Base-by-base conservation (phyloP, 1,140 invertebrate genomes). In the Archivesica marissinica region DNA sequence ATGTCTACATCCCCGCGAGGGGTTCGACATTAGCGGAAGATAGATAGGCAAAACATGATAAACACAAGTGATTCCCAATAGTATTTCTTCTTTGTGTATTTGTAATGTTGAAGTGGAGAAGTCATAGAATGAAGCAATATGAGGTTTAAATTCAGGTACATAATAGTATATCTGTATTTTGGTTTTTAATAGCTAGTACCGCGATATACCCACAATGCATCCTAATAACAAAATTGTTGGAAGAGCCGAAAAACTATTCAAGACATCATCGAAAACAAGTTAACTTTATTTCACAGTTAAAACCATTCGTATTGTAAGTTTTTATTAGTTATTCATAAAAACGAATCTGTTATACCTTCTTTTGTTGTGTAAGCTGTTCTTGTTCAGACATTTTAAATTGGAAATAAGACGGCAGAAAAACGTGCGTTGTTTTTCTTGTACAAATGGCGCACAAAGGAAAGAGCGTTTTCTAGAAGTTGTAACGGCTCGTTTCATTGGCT, bases 381-480 rank as follows among this genome's bases (percentile, higher is more conserved):
- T 81, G 61, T 81, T 81, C 78, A 68, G 78, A 81, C 78, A 81
- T 81, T 70, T 50, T 81, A 38, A n/a, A 17, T 30, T 7, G 9
- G n/a, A 7, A 28, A 61, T 35, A 28, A 52, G 23, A 33, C 50
- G 15, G 59, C 17, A 47, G n/a, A 23, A 20, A 80, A 66, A 64
- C 61, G 30, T 64, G 78, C 25, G 25, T 35, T 25, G 9, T 64
- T 17, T 23, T 23, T 68, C 59, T 72, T 77, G 70, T 72, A 56
- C 75, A 85, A 88, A 88, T 88, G 87, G 87, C 87, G 87, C 85
- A 88, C 74, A 84, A 86, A 86, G 87, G 52, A 79, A 77, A 84
- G 75, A 78, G 79, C 64, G 82, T 38, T 38, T 33, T 39, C 11
- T 20, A 39, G 7, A 39, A 50, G n/a, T 6, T 52, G n/a, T 76